Evolutionary conservation across 2,888 invertebrate species (phyloP).

Genomic region (Asteroscopus sphinx): DNA sequence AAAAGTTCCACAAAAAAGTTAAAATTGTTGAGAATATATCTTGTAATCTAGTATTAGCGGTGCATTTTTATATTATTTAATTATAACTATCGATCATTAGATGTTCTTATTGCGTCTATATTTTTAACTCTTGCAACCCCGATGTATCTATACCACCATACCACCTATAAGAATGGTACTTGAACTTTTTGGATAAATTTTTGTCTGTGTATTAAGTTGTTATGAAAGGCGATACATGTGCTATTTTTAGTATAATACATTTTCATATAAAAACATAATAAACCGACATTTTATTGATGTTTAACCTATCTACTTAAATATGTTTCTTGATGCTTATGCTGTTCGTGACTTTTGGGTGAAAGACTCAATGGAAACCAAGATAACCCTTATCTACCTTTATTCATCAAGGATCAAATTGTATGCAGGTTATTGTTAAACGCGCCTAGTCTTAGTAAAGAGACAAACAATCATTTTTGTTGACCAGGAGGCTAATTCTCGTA

Average conservation of each 20-base stretch:
- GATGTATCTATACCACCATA: constrained; percentile 48
- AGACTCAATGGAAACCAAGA: too few species aligned
- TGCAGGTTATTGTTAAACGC: constrained; percentile 1
- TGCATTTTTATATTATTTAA: constrained; percentile 81
- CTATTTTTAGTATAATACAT: constrained; percentile 53
- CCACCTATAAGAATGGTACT: constrained; percentile 44
- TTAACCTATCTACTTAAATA: constrained; percentile 32
- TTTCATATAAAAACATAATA: constrained; percentile 43
- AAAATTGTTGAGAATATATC: constrained; percentile 74
- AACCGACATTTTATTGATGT: constrained; percentile 45
- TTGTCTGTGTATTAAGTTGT: constrained; percentile 51
- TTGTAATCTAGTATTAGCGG: constrained; percentile 79
- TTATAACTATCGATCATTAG: constrained; percentile 62
- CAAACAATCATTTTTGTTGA: too few species aligned
- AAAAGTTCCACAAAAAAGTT: constrained; percentile 61
- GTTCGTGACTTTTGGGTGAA: constrained; percentile 23
- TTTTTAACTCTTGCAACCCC: constrained; percentile 64
- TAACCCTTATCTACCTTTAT: background rate
- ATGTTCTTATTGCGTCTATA: constrained; percentile 63
- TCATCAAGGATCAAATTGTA: constrained; percentile 1
- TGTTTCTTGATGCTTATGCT: constrained; percentile 30
- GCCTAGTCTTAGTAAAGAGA: too few species aligned
- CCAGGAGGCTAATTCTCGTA: too few species aligned
- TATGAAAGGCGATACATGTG: constrained; percentile 40
- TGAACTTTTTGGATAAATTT: constrained; percentile 47